phyloP scores from a whole-genome alignment of 2,797 vertebrate species.

The Synaphobranchus kaupii region DNA sequence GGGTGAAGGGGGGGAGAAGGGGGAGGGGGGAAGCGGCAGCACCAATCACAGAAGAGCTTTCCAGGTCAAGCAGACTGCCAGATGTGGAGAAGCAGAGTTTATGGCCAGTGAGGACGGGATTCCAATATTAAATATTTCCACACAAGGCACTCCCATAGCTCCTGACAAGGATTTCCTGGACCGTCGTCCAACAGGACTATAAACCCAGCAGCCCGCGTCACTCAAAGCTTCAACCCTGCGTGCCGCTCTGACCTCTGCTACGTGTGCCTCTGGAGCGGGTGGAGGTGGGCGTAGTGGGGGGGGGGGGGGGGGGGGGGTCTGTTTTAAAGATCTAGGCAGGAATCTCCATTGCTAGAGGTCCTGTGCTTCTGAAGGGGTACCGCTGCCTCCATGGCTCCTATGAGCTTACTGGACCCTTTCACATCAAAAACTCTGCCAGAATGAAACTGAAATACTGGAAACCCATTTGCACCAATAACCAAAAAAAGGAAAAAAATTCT shows the following conservation, averaged over 20 bases:
- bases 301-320: background rate
- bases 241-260: constrained; percentile 30
- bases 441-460: background rate
- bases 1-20: background rate
- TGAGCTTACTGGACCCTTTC: constrained; percentile 29
- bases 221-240: constrained; percentile 41
- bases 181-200: constrained; percentile 41
- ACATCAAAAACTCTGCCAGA: constrained; percentile 1
- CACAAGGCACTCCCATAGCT: constrained; percentile 43
- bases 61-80: constrained; percentile 51
- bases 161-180: constrained; percentile 56
- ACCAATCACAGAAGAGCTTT: constrained; percentile 42
- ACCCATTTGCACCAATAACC: background rate
- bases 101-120: constrained; percentile 44
- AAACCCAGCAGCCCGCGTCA: constrained; percentile 40
- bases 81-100: constrained; percentile 42
- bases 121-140: constrained; percentile 53
- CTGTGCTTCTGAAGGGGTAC: constrained; percentile 6
- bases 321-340: background rate
- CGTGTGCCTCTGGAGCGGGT: background rate
- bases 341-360: constrained; percentile 1
- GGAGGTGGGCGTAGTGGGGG: constrained; percentile 5
- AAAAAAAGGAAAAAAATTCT: background rate
- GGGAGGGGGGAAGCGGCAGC: constrained; percentile 1
- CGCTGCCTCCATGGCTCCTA: constrained; percentile 9